phyloP scores from a whole-genome alignment of 2,888 invertebrate species.

The Agriotes lineatus region DNA sequence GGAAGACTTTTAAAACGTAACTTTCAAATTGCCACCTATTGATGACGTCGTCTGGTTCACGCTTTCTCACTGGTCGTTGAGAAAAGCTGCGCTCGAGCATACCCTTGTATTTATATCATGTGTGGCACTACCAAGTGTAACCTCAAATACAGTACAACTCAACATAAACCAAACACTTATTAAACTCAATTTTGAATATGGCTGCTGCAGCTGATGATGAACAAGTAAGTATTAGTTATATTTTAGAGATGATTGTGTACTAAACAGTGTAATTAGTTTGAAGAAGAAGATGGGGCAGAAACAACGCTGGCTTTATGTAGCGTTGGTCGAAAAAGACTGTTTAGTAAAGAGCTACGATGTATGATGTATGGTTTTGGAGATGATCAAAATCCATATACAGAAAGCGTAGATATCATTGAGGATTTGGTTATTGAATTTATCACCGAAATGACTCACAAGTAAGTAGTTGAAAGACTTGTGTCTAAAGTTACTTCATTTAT shows the following conservation, averaged over 20 bases:
- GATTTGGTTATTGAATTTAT: constrained; percentile 98
- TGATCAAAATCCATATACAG: constrained; percentile 98
- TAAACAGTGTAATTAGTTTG: constrained; percentile 54
- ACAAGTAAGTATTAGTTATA: constrained; percentile 28
- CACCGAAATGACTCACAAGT: constrained; percentile 91
- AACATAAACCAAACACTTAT: too few relatives aligned
- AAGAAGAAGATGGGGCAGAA: constrained; percentile 79
- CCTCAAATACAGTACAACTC: too few relatives aligned
- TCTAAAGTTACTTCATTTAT: too few relatives aligned
- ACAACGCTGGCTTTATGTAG: constrained; percentile 73
- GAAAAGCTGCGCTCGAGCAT: too few relatives aligned
- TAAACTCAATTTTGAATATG: too few relatives aligned
- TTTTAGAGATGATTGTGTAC: not conserved
- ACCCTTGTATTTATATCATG: too few relatives aligned
- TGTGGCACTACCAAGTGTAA: too few relatives aligned
- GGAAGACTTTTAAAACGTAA: too few relatives aligned
- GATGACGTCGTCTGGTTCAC: too few relatives aligned
- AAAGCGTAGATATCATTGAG: constrained; percentile 97
- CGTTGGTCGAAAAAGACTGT: constrained; percentile 83
- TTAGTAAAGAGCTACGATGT: constrained; percentile 92
- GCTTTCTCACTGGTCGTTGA: too few relatives aligned
- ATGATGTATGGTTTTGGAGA: constrained; percentile 99
- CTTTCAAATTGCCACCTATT: too few relatives aligned
- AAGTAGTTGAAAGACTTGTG: too few relatives aligned
- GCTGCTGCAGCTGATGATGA: constrained; percentile 37